Evolutionary conservation across 2,888 invertebrate genomes (phyloP), one percentile per base, ranked within the genome.

Genomic region (Strigamia transsilvanica): DNA sequence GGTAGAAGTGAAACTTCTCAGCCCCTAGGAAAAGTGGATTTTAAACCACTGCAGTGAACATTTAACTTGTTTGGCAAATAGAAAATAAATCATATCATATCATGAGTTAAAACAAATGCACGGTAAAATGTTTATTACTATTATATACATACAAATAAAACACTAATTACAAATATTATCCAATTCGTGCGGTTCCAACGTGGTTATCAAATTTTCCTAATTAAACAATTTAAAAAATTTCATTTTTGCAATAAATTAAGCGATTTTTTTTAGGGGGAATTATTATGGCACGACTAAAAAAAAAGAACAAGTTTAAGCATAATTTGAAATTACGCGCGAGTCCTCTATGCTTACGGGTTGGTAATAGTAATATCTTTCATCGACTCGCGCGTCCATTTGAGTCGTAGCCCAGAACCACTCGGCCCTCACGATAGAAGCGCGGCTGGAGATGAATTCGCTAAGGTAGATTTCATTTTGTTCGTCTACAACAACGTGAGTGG

Each of bases 371-470:
- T 97, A 93, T 87, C 93, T 92, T 88, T 98, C 98, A 86, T 94
- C 94, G 84, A 96, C 95, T 86, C 95, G 94, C 85, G 94, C 94
- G 86, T 97, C 96, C 90, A 98, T 96, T 89, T 98, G 98, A 84
- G 98, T 95, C 79, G 97, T 97, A 56, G 95, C 95, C 98, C 98
- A 99, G 89, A 98, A 98, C 98, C 98, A 98, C 90, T 34, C 66
- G 21, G 66, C 42, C 41, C 38, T 80, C 1, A 80, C 80, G 23
- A 80, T 27, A 23, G 51, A 51, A 21, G 80, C 46, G 7, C 42
- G 1, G 21, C 10, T 13, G 42, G 21, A 27, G 4, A 79, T 34
- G 6, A 18, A 23, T 41, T 0, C n/a, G 2, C 7, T 51, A 78
- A 46, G 10, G 2, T 79, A 79, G 27, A 38, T 10, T 21, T 46